Conservation (phyloP, 53 echinoderm and acorn worm genomes). For the Hippasteria phrygiana region DNA sequence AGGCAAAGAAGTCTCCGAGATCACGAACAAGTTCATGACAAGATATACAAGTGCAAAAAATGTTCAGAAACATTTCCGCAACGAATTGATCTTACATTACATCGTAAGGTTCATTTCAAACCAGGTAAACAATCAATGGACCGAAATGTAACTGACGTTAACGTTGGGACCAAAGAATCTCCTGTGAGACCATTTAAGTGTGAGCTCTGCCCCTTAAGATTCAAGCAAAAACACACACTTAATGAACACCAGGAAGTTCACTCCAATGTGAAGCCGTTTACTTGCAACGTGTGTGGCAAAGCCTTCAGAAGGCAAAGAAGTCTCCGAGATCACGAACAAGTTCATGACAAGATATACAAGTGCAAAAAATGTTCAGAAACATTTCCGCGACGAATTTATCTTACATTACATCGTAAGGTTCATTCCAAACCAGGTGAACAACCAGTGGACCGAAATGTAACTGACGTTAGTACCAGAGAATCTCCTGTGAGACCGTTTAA, state of each 20-base stretch:
- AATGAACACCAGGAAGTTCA: not conserved
- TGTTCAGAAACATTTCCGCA: not conserved
- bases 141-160: not conserved
- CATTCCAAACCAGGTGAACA: not conserved
- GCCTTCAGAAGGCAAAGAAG: not conserved
- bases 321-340: not conserved
- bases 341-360: not conserved
- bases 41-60: not conserved
- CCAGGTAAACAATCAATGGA: not conserved
- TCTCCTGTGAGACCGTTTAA: not conserved
- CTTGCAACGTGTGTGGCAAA: not conserved
- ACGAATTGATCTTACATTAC: not conserved
- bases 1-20: not conserved
- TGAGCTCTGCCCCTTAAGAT: not conserved
- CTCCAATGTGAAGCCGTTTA: not conserved
- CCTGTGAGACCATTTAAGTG: not conserved
- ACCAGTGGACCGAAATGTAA: not conserved
- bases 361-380: not conserved
- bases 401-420: not conserved
- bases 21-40: not conserved
- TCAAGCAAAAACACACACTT: not conserved
- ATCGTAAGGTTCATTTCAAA: not conserved
- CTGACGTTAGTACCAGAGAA: not conserved
- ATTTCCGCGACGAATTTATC: not conserved
- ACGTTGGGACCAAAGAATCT: not conserved